Base-by-base conservation (phyloP, 2,113 vertebrate genomes). In the Chauna torquata region DNA sequence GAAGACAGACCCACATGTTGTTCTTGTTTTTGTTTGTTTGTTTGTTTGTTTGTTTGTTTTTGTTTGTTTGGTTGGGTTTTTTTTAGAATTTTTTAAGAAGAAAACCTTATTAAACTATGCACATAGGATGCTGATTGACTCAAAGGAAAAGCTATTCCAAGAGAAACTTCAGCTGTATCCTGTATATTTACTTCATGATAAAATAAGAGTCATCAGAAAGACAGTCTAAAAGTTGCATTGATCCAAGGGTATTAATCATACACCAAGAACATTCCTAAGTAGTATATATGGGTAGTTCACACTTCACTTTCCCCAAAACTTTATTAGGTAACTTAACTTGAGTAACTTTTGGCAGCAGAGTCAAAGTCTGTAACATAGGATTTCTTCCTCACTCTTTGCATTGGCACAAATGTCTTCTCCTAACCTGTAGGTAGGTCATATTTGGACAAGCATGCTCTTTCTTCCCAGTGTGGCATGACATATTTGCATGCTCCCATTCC, bases 341-440 rank as follows among this genome's bases (percentile, higher is more conserved):
- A 1, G 2, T 71, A 76, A 59, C 19, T 71, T 72, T 22, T 44
- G 24, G 3, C 13, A 86, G 34, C 16, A 80, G 49, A 23, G 13
- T 4, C 12, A 12, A 82, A 80, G 17, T 23, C 11, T 28, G 7
- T 27, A 83, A 50, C 9, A 30, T 3, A 64, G 4, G 3, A 32
- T 49, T 86, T 54, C 24, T 58, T 74, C 12, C 13, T 32, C 55
- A 16, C 52, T 57, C 38, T 68, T 79, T 86, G 17, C 5, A 34
- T 86, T 77, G 28, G 6, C 11, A 9, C 16, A 9, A 68, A 28
- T 34, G 12, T 19, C 34, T 72, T 94, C 19, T 12, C 13, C 30
- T 23, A 69, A 34, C 4, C 8, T 1, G 0, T 36, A 15, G 47
- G 5, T n/a, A 27, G 34, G 12, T 61, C 22, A 19, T 44, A 28